Evolutionary conservation across 1,140 invertebrate genomes (phyloP).

Genomic region (Macrosteles quadrilineatus): DNA sequence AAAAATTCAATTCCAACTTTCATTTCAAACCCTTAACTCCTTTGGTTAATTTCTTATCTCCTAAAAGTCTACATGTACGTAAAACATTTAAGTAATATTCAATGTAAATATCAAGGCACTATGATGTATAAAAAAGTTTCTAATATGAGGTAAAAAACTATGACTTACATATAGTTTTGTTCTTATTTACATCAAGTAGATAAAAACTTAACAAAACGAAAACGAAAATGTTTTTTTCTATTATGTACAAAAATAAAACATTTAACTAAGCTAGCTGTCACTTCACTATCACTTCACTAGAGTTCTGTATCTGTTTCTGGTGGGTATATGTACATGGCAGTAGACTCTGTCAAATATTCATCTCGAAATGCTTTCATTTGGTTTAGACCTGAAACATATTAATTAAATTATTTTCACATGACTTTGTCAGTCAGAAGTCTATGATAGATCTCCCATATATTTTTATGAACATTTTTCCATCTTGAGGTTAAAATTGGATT

Average conservation of each 20-base stretch:
- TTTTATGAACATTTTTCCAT: background rate
- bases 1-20: background rate
- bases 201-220: constrained; percentile 17
- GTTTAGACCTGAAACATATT: background rate
- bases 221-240: background rate
- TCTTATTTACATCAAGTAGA: constrained; percentile 6
- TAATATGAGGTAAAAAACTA: constrained; percentile 19
- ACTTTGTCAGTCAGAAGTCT: too few relatives aligned
- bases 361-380: background rate
- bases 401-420: too few relatives aligned
- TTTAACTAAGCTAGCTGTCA: background rate
- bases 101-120: background rate
- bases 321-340: constrained; percentile 23
- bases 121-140: background rate
- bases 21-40: background rate
- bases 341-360: background rate
- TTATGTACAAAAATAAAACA: constrained; percentile 26
- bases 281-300: constrained; percentile 12
- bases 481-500: too few relatives aligned
- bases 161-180: background rate
- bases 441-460: too few relatives aligned
- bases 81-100: background rate
- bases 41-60: background rate
- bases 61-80: background rate
- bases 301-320: background rate